Conservation (phyloP, 2,113 vertebrate species). For the Grus americana region DNA sequence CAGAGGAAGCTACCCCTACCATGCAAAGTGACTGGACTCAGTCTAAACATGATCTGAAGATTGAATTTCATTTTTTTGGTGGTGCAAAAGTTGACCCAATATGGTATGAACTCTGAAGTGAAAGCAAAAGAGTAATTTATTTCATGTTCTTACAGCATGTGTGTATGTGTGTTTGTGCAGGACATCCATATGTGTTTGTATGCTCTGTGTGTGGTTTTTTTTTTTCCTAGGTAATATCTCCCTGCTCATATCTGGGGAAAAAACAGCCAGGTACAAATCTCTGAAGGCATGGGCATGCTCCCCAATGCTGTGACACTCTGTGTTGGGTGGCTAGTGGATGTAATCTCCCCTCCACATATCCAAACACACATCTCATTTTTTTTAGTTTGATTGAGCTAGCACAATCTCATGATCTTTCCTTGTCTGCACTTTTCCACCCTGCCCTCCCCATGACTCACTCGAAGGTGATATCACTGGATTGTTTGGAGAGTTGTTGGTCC, state of each 20-base stretch:
- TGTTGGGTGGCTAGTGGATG: neutral
- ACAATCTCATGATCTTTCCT: neutral
- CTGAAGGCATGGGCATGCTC: neutral
- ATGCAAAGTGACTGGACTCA: neutral
- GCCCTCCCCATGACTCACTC: conserved; percentile 43
- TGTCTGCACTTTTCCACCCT: conserved; percentile 25
- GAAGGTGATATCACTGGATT: conserved; percentile 47
- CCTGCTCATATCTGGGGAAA: neutral
- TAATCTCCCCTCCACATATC: neutral
- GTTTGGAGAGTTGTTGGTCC: neutral
- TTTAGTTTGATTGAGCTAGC: neutral
- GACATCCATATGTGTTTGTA: too few relatives aligned
- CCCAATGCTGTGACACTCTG: neutral
- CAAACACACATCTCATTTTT: neutral
- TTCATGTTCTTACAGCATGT: neutral
- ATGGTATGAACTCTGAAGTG: neutral
- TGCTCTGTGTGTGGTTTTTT: neutral
- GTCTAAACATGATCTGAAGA: neutral
- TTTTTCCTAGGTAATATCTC: neutral
- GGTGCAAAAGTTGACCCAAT: neutral
- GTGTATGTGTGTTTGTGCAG: too few relatives aligned
- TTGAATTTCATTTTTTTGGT: neutral
- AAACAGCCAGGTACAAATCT: neutral
- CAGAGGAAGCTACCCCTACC: neutral
- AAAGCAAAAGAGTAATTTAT: neutral